phyloP scores from a whole-genome alignment of 2,888 invertebrate genomes.

The Ennomos erosarius region DNA sequence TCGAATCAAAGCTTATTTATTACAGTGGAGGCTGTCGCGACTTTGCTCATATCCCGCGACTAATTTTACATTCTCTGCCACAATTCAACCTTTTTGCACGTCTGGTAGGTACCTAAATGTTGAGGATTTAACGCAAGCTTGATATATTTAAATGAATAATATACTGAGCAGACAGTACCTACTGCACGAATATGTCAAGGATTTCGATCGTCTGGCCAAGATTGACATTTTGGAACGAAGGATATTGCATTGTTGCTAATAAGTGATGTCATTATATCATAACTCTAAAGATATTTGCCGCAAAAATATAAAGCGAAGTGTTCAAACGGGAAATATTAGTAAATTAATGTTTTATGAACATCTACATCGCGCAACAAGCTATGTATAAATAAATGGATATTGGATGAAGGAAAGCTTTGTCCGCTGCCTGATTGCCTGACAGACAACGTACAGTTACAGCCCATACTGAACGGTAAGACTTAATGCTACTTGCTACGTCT shows the following conservation, averaged over 20 bases:
- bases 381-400: too few species aligned
- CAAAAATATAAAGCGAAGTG: too few species aligned
- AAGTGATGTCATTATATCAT: constrained; percentile 17
- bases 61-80: constrained; percentile 61
- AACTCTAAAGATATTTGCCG: too few species aligned
- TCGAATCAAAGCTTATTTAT: constrained; percentile 62
- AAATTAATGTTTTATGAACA: too few species aligned
- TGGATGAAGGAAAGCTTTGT: too few species aligned
- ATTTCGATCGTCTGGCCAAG: constrained; percentile 32
- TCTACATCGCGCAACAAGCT: too few species aligned
- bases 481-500: too few species aligned
- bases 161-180: constrained; percentile 30
- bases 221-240: constrained; percentile 29
- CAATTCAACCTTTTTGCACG: constrained; percentile 68
- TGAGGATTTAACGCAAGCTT: constrained; percentile 34
- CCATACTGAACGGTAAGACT: too few species aligned
- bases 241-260: constrained; percentile 26
- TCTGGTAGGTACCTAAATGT: constrained; percentile 47
- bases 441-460: too few species aligned
- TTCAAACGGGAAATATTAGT: too few species aligned
- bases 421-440: too few species aligned
- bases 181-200: constrained; percentile 37
- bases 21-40: constrained; percentile 44
- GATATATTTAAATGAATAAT: constrained; percentile 28
- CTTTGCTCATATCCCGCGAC: constrained; percentile 49